These are phyloP conservation scores for Melipona bicolor DNA, from an alignment of 2,888 invertebrate species.

Conservation along the genomic window DNA sequence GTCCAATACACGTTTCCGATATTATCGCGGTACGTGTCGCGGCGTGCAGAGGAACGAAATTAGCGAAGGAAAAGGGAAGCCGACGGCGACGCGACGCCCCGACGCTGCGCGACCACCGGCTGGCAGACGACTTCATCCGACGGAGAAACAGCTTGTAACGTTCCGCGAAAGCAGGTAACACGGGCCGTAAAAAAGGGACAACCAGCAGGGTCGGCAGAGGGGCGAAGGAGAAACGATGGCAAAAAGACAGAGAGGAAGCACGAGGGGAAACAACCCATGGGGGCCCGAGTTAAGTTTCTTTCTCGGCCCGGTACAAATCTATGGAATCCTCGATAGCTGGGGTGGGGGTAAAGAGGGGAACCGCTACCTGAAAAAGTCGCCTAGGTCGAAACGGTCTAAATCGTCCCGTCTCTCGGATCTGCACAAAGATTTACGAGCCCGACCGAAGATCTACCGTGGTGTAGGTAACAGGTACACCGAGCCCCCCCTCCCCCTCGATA, in stretches of 20 bases:
- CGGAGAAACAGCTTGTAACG: conserved; percentile 58
- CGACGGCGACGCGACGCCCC: neutral
- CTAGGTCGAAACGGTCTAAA: neutral
- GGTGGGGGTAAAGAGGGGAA: conserved; percentile 34
- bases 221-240: neutral
- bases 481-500: no score
- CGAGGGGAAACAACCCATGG: neutral
- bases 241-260: conserved; percentile 22
- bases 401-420: neutral
- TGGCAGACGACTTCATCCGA: conserved; percentile 54
- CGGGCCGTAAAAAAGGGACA: conserved; percentile 36
- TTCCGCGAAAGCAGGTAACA: conserved; percentile 56
- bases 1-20: conserved; percentile 25
- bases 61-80: conserved; percentile 35
- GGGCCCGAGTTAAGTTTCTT: no score
- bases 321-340: conserved; percentile 63
- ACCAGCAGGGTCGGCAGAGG: neutral
- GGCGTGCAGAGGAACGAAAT: conserved; percentile 36
- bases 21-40: conserved; percentile 34
- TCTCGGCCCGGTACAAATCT: conserved; percentile 65
- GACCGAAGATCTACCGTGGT: neutral
- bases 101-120: conserved; percentile 1
- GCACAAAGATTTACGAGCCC: conserved; percentile 9
- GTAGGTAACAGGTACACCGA: no score
- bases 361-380: conserved; percentile 64